phyloP scores from a whole-genome alignment of 2,888 invertebrate genomes.

The Pseudoips prasinana region DNA sequence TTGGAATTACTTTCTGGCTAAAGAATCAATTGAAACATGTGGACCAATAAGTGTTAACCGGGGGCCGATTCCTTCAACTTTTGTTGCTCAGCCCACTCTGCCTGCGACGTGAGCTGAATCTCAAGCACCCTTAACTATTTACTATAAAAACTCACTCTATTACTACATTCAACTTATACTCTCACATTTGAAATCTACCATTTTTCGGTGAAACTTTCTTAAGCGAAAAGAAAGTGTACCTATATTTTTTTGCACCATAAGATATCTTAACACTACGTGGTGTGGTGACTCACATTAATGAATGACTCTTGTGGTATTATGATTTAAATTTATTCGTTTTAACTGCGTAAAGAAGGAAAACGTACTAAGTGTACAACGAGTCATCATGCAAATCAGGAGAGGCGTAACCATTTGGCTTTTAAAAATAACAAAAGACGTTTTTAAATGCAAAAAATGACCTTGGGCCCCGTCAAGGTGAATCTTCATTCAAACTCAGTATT shows the following conservation, averaged over 20 bases:
- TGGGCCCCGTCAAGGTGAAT: background rate
- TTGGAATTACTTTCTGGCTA: slow-evolving; percentile 11
- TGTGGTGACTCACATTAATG: too few relatives aligned
- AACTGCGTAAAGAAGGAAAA: slow-evolving; percentile 15
- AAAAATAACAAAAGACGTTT: slow-evolving; percentile 19
- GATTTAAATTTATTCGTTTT: slow-evolving; percentile 30
- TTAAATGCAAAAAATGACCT: slow-evolving; percentile 4
- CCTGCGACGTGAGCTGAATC: slow-evolving; percentile 53
- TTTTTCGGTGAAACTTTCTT: too few relatives aligned
- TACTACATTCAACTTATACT: too few relatives aligned
- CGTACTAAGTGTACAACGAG: slow-evolving; percentile 25
- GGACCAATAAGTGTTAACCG: slow-evolving; percentile 71
- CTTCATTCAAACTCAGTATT: background rate
- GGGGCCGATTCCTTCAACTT: slow-evolving; percentile 59
- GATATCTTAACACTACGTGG: too few relatives aligned
- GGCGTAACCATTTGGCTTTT: slow-evolving; percentile 16
- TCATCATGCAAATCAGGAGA: slow-evolving; percentile 31
- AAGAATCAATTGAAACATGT: slow-evolving; percentile 70
- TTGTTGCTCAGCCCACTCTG: slow-evolving; percentile 63
- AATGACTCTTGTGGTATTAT: slow-evolving; percentile 19
- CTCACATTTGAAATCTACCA: too few relatives aligned
- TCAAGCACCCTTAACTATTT: slow-evolving; percentile 44
- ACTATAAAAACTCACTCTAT: slow-evolving; percentile 32
- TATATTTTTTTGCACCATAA: too few relatives aligned
- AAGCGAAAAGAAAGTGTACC: too few relatives aligned